Percentiles rank a stretch among this genome's conserved stretches.
These are phyloP conservation scores for Eutolmus rufibarbis DNA, from an alignment of 2,888 invertebrate genomes.

Conservation along the genomic window DNA sequence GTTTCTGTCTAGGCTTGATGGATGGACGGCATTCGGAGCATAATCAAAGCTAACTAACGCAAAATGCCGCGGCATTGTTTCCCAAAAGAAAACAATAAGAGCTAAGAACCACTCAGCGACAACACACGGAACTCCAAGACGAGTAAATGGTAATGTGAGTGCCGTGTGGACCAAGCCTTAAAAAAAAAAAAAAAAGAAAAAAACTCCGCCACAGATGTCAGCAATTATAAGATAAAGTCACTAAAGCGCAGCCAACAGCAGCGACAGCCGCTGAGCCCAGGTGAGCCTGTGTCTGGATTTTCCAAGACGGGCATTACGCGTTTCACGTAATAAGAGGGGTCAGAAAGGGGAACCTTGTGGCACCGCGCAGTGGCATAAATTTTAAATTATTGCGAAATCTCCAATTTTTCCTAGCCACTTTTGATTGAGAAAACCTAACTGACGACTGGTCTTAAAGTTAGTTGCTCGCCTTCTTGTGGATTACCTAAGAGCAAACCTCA, in stretches of 20 bases:
- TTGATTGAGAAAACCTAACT: neutral
- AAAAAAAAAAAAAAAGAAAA: neutral
- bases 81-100: neutral
- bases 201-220: neutral
- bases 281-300: neutral
- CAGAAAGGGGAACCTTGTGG: neutral
- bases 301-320: slow-evolving; percentile 1
- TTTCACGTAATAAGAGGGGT: slow-evolving; percentile 5
- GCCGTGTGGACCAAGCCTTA: slow-evolving; percentile 6
- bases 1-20: neutral
- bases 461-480: neutral
- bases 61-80: slow-evolving; percentile 6
- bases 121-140: neutral
- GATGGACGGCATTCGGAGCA: neutral
- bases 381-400: slow-evolving; percentile 12
- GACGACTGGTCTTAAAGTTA: neutral
- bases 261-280: neutral
- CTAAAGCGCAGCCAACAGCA: neutral
- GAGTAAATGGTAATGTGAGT: neutral
- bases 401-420: slow-evolving; percentile 10
- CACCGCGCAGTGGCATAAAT: neutral
- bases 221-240: slow-evolving; percentile 4
- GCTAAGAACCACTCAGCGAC: neutral
- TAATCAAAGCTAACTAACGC: neutral
- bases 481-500: neutral